A percentile compares a stretch with the other conserved stretches of the same genome.
phyloP scores from a whole-genome alignment of 2,888 invertebrate genomes.

The Conchocele bisecta region DNA sequence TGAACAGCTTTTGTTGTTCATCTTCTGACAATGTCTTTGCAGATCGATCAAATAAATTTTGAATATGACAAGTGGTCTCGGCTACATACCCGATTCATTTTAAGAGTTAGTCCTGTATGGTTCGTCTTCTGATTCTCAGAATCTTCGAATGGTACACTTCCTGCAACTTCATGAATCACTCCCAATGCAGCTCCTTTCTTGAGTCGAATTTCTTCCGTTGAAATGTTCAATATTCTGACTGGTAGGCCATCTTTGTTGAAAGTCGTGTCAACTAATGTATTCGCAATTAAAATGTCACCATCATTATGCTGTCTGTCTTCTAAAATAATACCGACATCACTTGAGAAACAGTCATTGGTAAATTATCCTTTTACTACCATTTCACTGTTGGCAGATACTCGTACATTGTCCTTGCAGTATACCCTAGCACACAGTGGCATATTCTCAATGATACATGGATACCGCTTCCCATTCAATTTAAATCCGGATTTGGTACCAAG shows the following conservation, averaged over 20 bases:
- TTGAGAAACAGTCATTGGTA: neutral
- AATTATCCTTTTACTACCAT: neutral
- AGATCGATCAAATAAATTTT: too few relatives aligned
- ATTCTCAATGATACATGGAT: neutral
- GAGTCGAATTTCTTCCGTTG: neutral
- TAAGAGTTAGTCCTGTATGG: too few relatives aligned
- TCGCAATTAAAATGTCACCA: neutral
- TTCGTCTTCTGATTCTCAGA: too few relatives aligned
- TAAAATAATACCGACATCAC: neutral
- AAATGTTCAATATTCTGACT: conserved; percentile 6
- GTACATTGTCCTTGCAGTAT: neutral
- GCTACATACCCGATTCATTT: too few relatives aligned
- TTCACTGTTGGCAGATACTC: conserved; percentile 1
- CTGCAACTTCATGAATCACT: conserved; percentile 3
- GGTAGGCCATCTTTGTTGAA: neutral
- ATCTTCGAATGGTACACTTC: neutral
- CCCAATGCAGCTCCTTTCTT: conserved; percentile 1
- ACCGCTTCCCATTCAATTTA: neutral
- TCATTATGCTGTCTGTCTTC: neutral
- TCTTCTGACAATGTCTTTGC: too few relatives aligned
- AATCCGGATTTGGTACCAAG: neutral
- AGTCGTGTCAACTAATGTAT: neutral
- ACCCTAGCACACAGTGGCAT: neutral
- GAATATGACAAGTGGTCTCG: too few relatives aligned
- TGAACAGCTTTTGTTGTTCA: neutral